Percentiles rank a stretch among this genome's conserved stretches.
Evolutionary conservation across 2,797 vertebrate genomes (phyloP).

Genomic region (Antrozous pallidus): DNA sequence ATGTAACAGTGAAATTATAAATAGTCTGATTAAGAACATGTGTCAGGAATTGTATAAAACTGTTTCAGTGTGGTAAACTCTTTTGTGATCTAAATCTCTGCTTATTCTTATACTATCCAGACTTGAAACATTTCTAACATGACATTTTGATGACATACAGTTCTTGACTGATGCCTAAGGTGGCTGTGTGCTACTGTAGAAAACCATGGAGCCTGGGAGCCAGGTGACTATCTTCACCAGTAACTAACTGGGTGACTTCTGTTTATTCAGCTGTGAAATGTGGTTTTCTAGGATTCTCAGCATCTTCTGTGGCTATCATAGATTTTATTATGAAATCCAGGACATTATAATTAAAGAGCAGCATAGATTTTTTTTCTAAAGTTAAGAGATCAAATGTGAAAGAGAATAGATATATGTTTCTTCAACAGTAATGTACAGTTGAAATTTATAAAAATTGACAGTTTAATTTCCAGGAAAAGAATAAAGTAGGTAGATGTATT

Average conservation of each 20-base stretch:
- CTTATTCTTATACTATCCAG: not conserved
- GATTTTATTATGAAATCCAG: not conserved
- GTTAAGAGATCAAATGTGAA: constrained; percentile 11
- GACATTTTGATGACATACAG: not conserved
- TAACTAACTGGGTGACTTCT: not conserved
- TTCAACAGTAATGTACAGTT: not conserved
- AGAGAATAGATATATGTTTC: not conserved
- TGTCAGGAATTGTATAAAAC: not conserved
- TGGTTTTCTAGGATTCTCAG: not conserved
- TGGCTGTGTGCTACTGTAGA: not conserved
- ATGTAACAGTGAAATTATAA: not conserved
- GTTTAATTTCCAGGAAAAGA: not conserved
- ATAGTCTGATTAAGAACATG: not conserved
- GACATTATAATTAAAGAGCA: not conserved
- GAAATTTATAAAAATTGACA: not conserved
- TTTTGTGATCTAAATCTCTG: not conserved
- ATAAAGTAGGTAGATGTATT: not conserved
- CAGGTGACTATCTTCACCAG: not conserved
- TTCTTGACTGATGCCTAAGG: not conserved
- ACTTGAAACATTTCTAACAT: constrained; percentile 2
- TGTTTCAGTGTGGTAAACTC: not conserved
- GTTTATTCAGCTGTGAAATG: not conserved
- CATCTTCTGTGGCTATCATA: not conserved
- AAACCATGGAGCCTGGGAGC: not conserved
- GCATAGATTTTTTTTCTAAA: not conserved